phyloP scores from a whole-genome alignment of 2,113 vertebrate species.

The Gallinago undulata region DNA sequence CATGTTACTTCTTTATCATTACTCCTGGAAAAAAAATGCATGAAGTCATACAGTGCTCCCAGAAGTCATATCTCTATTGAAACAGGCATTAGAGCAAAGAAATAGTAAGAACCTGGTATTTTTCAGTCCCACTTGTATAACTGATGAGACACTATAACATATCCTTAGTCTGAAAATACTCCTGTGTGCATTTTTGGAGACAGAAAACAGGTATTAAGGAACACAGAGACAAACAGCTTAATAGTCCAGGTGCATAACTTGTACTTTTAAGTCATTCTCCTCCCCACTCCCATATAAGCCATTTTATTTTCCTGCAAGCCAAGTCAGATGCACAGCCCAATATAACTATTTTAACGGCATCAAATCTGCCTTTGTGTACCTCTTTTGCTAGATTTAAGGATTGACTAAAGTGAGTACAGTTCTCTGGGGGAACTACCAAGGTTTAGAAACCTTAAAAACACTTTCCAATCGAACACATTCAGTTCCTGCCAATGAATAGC shows the following conservation, averaged over 20 bases:
- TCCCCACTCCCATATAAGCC: background rate
- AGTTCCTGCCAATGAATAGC: background rate
- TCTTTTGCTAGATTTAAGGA: background rate
- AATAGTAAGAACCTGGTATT: constrained; percentile 41
- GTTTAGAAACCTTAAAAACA: background rate
- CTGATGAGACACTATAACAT: background rate
- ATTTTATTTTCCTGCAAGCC: constrained; percentile 13
- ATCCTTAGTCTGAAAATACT: background rate
- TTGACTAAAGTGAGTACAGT: background rate
- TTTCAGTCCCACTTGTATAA: constrained; percentile 42
- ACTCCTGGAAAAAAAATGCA: background rate
- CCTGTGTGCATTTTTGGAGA: background rate
- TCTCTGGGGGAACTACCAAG: background rate
- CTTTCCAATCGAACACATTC: background rate
- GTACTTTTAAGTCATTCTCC: background rate
- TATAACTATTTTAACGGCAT: background rate
- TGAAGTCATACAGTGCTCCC: constrained; percentile 46
- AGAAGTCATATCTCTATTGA: constrained; percentile 41
- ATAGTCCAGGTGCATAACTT: background rate
- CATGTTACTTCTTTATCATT: constrained; percentile 52
- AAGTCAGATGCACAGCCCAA: background rate
- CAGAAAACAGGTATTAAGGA: constrained; percentile 16
- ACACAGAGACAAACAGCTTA: background rate
- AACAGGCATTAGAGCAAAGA: constrained; percentile 38
- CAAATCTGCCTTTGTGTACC: background rate